Percentiles rank a stretch among this genome's conserved stretches.
phyloP scores from a whole-genome alignment of 2,113 vertebrate genomes.

The Falcunculus frontatus region DNA sequence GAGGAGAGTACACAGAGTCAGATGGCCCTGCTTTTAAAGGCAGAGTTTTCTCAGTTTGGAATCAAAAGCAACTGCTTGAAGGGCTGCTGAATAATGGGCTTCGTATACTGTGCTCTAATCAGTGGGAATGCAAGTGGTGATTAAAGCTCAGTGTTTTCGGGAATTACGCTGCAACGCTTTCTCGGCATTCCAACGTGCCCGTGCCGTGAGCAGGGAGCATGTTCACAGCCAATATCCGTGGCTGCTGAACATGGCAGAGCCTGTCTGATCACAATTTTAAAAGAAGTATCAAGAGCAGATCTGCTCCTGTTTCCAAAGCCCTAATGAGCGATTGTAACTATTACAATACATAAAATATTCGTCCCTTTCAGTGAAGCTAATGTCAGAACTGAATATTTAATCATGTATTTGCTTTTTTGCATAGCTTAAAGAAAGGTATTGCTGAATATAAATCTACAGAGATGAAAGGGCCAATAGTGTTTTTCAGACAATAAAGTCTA shows the following conservation, averaged over 20 bases:
- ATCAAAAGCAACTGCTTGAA: background rate
- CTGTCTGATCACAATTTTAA: background rate
- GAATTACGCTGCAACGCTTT: background rate
- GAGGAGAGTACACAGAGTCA: background rate
- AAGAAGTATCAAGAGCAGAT: background rate
- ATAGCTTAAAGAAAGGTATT: background rate
- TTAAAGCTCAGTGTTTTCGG: background rate
- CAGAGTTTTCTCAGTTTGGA: background rate
- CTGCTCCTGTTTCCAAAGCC: background rate
- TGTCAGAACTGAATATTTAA: conserved; percentile 23
- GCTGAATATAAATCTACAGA: background rate
- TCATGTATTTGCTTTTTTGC: conserved; percentile 1
- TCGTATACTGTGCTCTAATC: background rate
- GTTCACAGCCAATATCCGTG: background rate
- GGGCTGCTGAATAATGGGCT: background rate
- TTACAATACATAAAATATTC: conserved; percentile 3
- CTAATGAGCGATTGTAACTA: background rate
- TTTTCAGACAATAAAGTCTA: background rate
- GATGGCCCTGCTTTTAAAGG: background rate
- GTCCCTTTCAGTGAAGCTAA: background rate
- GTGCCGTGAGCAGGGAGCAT: background rate
- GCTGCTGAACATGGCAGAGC: background rate
- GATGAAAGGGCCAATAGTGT: background rate
- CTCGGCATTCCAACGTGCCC: background rate
- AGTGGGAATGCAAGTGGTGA: background rate